Base-by-base conservation (phyloP, 2,113 vertebrate species). In the Notothenia coriiceps region DNA sequence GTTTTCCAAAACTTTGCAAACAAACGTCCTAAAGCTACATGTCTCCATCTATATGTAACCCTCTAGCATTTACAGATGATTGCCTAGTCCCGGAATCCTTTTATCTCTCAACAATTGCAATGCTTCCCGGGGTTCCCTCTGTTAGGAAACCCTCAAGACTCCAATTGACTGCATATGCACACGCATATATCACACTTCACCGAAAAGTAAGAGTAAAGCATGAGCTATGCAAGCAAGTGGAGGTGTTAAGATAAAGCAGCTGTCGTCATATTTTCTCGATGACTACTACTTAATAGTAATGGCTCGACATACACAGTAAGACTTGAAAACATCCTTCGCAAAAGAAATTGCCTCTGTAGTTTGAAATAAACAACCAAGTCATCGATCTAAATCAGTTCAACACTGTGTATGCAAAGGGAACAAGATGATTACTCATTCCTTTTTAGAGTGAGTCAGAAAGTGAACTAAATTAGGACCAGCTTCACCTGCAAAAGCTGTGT, bases 141-240 rank as follows among this genome's bases (percentile, higher is more conserved):
- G 43, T 67, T 76, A 69, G 60, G 79, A 91, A 80, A 86, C 62
- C 76, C 64, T 79, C 72, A 49, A 82, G 68, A 87, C 82, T 73
- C 60, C 60, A 70, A 73, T 56, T 76, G 75, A 80, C 74, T 83
- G 66, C 51, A 85, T 84, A 83, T 68, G 29, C 62, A 69, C 56
- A 74, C 10, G 74, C 76, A 88, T 82, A 91, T 90, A 93, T 90
- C 83, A 86, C 50, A 61, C 55, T 25, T 56, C 52, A 44, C 44
- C 51, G 66, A 89, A 77, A 82, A 87, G 68, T 80, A 76, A 80
- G 66, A 74, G 64, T 81, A 82, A 83, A 89, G 74, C 79, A 49
- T 80, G 76, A 86, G 75, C 63, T 69, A 82, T 85, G 68, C 13
- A 17, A 83, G 74, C 14, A 54, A 18, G 66, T 50, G 49, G 44